Evolutionary conservation across 2,888 invertebrate species (phyloP), one percentile per base, ranked within the genome.

Genomic region (Parnassius apollo): DNA sequence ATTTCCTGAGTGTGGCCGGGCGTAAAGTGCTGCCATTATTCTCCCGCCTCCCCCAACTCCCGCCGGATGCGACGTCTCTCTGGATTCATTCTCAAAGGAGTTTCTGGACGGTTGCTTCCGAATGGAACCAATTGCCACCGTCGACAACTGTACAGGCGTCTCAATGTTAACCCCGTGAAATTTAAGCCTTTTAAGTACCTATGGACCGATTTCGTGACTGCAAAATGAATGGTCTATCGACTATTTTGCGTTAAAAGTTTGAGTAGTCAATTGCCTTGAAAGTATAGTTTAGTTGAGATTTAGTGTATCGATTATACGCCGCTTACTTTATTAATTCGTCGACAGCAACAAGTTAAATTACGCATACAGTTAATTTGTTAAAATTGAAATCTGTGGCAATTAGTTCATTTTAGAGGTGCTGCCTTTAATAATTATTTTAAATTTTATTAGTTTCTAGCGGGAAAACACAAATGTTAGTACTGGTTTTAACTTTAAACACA

Each of bases 21-120:
- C 77, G 86, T 87, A 88, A 91, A 91, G 91, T 91, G 90, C 84
- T 85, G 80, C 89, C 89, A 90, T 91, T 91, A 89, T 80, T 70
- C 76, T 75, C 78, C 71, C 69, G 75, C 73, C 71, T 66, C 73
- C 65, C 70, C 68, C 74, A 72, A 68, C 55, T 59, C 66, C 44
- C 69, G 58, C 64, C 80, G 82, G 84, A 83, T 83, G 71, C 77
- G 75, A 70, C 73, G 9, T 54, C 69, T 65, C 63, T 68, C 69
- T 65, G 68, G 71, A 73, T 68, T 69, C 49, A 49, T 49, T 61
- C 66, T 72, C 87, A 88, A 90, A 90, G 86, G 85, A 81, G 76
- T 87, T 89, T 91, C 88, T 84, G 83, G 80, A 78, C 78, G 80
- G 76, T 69, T 86, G 85, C 78, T 69, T 76, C 72, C 75, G 75